Evolutionary conservation across 2,888 invertebrate genomes (phyloP), one percentile per base, ranked within the genome.

Genomic region (Eupithecia dodoneata): DNA sequence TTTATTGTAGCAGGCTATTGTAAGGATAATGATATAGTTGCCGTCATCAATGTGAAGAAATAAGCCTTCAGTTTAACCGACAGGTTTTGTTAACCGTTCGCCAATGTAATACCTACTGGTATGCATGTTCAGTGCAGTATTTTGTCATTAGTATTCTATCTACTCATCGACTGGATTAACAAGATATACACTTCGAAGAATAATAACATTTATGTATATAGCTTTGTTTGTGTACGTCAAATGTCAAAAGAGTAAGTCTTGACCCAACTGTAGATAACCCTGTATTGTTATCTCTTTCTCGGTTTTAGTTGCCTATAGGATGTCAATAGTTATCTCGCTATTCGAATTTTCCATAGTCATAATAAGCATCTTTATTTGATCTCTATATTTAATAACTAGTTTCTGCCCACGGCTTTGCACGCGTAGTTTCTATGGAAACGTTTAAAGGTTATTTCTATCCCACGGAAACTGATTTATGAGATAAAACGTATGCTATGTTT

Each of bases 1-100:
- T 18, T 69, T 49, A 30, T 70, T 30, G 30, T 15, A 45, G 72
- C 67, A 18, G 59, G 71, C 44, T 75, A 75, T 71, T 67, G 55
- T 45, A 2, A 63, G n/a, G 42, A 55, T 71, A 71, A 73, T 71
- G 71, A 66, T 30, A 74, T 71, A 66, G 7, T 18, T 49, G 13
- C 70, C 30, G 41, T 13, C 55, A 63, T 30, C 63, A 30, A 12
- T 42, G 13, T 42, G 3, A 66, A 69, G 15, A 67, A n/a, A 18
- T 59, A 12, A 63, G 10, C 59, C 18, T 18, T 59, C 18, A 59
- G 18, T 63, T 30, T 12, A 63, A 63, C 2, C n/a, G 52, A 52
- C 52, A 52, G 52, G 30, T 63, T 18, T 63, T 63, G 63, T 4
- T 18, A 9, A n/a, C 6, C 3, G 55, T 55, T 18, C 18, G 59